A percentile compares a stretch with the other conserved stretches of the same genome.
These are phyloP conservation scores for Vollenhovia emeryi DNA, from an alignment of 1,140 invertebrate genomes.

Conservation along the genomic window DNA sequence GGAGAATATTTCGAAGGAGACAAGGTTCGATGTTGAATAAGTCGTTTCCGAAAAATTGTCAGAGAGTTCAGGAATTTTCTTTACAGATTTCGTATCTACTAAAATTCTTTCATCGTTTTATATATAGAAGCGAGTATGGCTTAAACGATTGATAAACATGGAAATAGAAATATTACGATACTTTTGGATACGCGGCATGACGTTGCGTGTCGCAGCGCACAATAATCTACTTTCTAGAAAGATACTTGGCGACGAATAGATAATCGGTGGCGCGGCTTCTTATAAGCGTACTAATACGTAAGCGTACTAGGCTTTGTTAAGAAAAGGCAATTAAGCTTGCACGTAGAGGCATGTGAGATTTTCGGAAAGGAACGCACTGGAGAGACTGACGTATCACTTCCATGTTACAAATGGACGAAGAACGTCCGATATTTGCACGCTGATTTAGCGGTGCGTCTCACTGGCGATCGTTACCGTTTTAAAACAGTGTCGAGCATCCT, in stretches of 20 bases:
- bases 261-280: background rate
- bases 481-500: background rate
- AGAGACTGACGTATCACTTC: background rate
- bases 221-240: constrained; percentile 37
- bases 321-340: constrained; percentile 60
- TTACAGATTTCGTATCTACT: background rate
- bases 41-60: too few relatives aligned
- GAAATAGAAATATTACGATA: constrained; percentile 9
- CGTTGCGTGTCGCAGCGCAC: background rate
- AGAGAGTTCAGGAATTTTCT: background rate
- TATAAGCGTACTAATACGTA: constrained; percentile 51
- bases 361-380: background rate
- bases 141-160: constrained; percentile 26
- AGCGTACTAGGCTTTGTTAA: constrained; percentile 55
- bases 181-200: background rate
- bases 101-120: background rate
- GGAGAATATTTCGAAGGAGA: background rate
- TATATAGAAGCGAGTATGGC: background rate
- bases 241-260: constrained; percentile 30
- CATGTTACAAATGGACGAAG: background rate
- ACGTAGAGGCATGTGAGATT: constrained; percentile 57
- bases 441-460: background rate
- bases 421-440: background rate
- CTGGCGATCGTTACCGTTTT: background rate
- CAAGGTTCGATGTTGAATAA: too few relatives aligned